These are phyloP conservation scores for Sinocyclocheilus anshuiensis DNA, from an alignment of 2,113 vertebrate genomes.

Conservation along the genomic window DNA sequence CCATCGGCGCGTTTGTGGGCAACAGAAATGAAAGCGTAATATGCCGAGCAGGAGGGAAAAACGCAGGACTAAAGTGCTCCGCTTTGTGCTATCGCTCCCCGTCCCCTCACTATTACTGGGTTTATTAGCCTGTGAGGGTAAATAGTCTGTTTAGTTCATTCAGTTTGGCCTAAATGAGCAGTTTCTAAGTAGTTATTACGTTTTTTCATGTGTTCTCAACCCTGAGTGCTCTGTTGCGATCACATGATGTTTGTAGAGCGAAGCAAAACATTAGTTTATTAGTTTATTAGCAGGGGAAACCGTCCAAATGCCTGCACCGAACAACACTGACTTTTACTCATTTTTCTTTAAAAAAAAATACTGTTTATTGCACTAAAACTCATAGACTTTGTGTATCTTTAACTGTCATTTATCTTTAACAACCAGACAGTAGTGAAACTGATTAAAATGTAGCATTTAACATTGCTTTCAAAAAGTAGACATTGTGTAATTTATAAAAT, in stretches of 20 bases:
- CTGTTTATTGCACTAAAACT: background rate
- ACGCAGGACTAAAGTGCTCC: background rate
- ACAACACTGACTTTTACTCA: background rate
- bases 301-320: background rate
- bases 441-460: background rate
- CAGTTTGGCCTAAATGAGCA: constrained; percentile 27
- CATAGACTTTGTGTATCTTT: background rate
- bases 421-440: background rate
- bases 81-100: background rate
- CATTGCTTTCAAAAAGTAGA: background rate
- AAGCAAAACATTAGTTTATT: too few species aligned
- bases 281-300: background rate
- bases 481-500: too few species aligned
- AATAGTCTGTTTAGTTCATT: constrained; percentile 15
- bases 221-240: background rate
- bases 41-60: background rate
- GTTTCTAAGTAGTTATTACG: constrained; percentile 34
- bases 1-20: background rate
- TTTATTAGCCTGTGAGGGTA: constrained; percentile 31
- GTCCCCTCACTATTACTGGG: background rate
- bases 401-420: background rate
- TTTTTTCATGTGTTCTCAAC: constrained; percentile 8
- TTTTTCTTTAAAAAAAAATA: background rate
- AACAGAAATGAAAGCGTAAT: constrained; percentile 25
- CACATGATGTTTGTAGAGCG: background rate